These are phyloP conservation scores for Ophonus ardosiacus DNA, from an alignment of 2,888 invertebrate species.

Conservation along the genomic window DNA sequence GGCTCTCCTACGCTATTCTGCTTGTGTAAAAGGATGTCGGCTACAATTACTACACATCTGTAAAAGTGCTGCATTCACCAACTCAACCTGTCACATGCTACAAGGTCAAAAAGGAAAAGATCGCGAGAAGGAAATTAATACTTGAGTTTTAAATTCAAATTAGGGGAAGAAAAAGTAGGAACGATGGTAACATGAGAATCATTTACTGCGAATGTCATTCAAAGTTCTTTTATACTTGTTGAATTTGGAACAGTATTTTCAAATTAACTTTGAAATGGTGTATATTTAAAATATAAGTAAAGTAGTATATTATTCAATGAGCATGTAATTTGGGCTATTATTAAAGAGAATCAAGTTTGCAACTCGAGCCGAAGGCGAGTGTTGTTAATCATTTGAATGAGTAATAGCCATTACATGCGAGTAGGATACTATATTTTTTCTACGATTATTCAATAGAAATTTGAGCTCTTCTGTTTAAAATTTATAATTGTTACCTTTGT, in stretches of 20 bases:
- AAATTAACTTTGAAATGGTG: neutral
- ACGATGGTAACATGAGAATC: conserved; percentile 11
- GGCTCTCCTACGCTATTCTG: neutral
- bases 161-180: neutral
- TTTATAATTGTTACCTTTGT: too few relatives aligned
- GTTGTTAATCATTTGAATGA: too few relatives aligned
- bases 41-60: conserved; percentile 57
- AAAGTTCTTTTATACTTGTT: neutral
- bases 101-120: conserved; percentile 31
- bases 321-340: too few relatives aligned
- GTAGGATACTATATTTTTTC: too few relatives aligned
- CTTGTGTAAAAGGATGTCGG: conserved; percentile 41
- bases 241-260: neutral
- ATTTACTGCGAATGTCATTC: conserved; percentile 2
- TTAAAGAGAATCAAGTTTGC: too few relatives aligned
- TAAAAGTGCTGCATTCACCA: conserved; percentile 51
- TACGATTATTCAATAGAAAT: too few relatives aligned
- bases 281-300: too few relatives aligned
- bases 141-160: conserved; percentile 36
- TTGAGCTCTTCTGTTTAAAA: too few relatives aligned
- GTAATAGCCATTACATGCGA: too few relatives aligned
- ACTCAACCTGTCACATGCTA: neutral
- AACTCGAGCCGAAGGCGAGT: too few relatives aligned
- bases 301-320: neutral
- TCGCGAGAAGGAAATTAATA: conserved; percentile 22